Base-by-base conservation (phyloP, 2,113 vertebrate species). In the Sylvia atricapilla region DNA sequence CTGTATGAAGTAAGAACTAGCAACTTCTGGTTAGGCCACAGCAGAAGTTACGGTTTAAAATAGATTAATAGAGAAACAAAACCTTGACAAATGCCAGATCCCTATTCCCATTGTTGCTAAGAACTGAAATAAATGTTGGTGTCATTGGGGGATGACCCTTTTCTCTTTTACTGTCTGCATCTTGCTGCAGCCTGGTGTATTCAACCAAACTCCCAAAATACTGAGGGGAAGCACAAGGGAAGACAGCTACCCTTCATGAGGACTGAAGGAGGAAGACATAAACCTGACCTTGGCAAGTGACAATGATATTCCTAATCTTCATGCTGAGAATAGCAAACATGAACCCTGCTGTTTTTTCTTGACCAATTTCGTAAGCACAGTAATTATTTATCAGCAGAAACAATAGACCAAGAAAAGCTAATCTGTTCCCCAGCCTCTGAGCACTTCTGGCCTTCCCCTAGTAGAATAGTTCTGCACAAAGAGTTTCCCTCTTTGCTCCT, bases 161-260 rank as follows among this genome's bases (percentile, higher is more conserved):
- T 47, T 33, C 15, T 41, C 13, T 59, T 59, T 69, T 22, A 49
- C 10, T 52, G 6, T 16, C 13, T 72, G 7, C 21, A 69, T 15
- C 7, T 30, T 70, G 7, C 41, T 69, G 25, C 43, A 82, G 31
- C 24, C 13, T 77, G 17, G 2, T 2, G 1, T 44, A 9, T 35
- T 63, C 10, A 44, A 47, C 6, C 6, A 76, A 69, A 20, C 3
- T 8, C 8, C 4, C 7, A 23, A 37, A 79, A 69, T 27, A 15
- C 35, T 46, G 33, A 84, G 11, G 11, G 5, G 15, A 14, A 53
- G 19, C 25, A 50, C 20, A 63, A 44, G 9, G 7, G 13, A 73
- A 72, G 22, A 49, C 7, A 28, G 10, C 2, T 14, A 28, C 5
- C 1, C 15, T 2, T 43, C 6, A 3, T 27, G 20, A 15, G 4